Evolutionary conservation across 2,888 invertebrate genomes (phyloP).

Genomic region (Drosophila leonis): DNA sequence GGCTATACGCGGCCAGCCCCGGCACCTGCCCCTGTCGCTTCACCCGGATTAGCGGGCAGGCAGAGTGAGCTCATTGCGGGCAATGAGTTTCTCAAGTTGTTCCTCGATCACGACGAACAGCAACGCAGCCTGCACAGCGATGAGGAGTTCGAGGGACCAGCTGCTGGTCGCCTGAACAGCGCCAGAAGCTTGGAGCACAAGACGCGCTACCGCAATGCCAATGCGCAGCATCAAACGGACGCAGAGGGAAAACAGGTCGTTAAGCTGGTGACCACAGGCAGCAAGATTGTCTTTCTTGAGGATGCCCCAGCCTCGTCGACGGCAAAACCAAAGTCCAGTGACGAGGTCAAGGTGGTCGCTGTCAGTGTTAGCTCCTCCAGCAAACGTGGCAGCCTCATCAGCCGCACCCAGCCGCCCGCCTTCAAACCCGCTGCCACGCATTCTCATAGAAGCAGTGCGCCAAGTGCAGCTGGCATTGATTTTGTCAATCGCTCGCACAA

Average conservation of each 20-base stretch:
- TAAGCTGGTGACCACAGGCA: constrained; percentile 83
- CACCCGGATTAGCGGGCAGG: constrained; percentile 36
- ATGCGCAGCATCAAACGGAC: constrained; percentile 47
- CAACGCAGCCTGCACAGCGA: constrained; percentile 71
- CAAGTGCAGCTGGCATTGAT: constrained; percentile 64
- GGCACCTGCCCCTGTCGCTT: constrained; percentile 11
- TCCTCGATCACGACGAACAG: constrained; percentile 79
- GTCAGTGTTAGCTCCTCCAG: constrained; percentile 86
- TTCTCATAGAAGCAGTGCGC: constrained; percentile 40
- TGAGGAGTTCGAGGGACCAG: constrained; percentile 63
- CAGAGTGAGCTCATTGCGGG: constrained; percentile 84
- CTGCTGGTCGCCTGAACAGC: constrained; percentile 40
- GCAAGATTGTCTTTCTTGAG: constrained; percentile 83
- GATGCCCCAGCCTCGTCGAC: constrained; percentile 56
- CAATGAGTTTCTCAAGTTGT: constrained; percentile 84
- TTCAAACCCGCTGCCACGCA: constrained; percentile 32
- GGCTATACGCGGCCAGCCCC: constrained; percentile 64
- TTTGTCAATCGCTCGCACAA: constrained; percentile 87
- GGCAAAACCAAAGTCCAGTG: constrained; percentile 51
- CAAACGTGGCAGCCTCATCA: constrained; percentile 51
- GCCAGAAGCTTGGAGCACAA: constrained; percentile 66
- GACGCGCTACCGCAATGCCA: constrained; percentile 61
- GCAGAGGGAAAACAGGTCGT: constrained; percentile 75
- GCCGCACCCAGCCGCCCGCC: constrained; percentile 39
- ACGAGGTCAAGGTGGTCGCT: constrained; percentile 86